A percentile compares a stretch with the other conserved stretches of the same genome.
phyloP scores from a whole-genome alignment of 2,113 vertebrate species.

The Felis catus region F.catus_Fca126_mat1.0 CM031414.1:102786001-102786500 shows the following conservation, averaged over 20 bases:
- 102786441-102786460: background rate
- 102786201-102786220: background rate
- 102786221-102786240: background rate
- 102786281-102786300: background rate
- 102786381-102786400: background rate
- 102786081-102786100: background rate
- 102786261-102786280: background rate
- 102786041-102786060: background rate
- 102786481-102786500: background rate
- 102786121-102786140: background rate
- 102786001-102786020: background rate
- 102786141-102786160: background rate
- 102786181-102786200: background rate
- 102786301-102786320: background rate
- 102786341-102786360: background rate
- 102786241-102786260: background rate
- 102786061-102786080: background rate
- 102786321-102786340: background rate
- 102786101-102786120: background rate
- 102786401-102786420: background rate
- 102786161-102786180: fast-evolving
- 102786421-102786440: background rate
- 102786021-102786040: background rate
- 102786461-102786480: background rate
- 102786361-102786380: background rate